phyloP scores from a whole-genome alignment of 1,140 invertebrate genomes.

The Bombus haemorrhoidalis region DNA sequence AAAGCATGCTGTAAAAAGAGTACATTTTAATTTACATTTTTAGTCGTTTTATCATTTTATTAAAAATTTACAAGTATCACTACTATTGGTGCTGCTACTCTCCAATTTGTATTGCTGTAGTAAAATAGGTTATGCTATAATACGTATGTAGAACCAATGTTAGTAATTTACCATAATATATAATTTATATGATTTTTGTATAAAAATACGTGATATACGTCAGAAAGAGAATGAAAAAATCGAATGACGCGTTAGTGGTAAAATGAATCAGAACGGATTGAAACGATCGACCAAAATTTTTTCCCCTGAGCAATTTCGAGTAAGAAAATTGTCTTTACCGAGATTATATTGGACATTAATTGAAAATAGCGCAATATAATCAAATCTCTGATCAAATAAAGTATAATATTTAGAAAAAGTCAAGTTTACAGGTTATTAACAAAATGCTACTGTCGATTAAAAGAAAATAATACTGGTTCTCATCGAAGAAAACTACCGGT shows the following conservation, averaged over 20 bases:
- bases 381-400: neutral
- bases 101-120: neutral
- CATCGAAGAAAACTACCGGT: conserved; percentile 11
- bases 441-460: neutral
- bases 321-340: neutral
- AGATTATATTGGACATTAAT: neutral
- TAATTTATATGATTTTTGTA: conserved; percentile 12
- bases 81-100: neutral
- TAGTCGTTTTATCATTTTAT: neutral
- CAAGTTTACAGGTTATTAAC: no score
- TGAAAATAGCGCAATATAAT: neutral
- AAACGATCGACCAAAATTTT: conserved; percentile 16
- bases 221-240: conserved; percentile 1
- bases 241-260: conserved; percentile 18
- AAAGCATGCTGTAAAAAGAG: neutral
- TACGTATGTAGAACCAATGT: conserved; percentile 1
- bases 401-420: neutral
- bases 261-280: conserved; percentile 24
- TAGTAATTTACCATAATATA: neutral
- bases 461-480: neutral
- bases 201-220: conserved; percentile 8
- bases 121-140: conserved; percentile 35
- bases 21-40: neutral
- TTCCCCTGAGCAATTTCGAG: neutral
- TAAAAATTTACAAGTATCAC: conserved; percentile 11